phyloP scores from a whole-genome alignment of 1,140 invertebrate genomes.

The Neoseiulus cucumeris region DNA sequence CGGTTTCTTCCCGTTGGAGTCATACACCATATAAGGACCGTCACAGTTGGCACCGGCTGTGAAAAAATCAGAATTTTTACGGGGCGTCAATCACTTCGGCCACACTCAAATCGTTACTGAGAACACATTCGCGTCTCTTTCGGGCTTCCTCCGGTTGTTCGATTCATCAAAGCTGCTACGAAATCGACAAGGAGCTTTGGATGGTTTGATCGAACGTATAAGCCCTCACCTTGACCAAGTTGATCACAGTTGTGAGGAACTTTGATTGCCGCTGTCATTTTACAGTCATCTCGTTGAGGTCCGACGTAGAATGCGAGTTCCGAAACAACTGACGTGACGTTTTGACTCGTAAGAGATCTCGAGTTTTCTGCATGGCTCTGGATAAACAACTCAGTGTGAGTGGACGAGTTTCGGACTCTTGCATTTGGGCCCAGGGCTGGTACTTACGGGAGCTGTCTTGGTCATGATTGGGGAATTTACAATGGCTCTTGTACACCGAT shows the following conservation, averaged over 20 bases:
- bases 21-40: background rate
- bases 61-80: background rate
- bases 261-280: background rate
- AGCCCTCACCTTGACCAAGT: background rate
- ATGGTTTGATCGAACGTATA: no score
- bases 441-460: background rate
- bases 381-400: no score
- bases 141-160: no score
- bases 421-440: no score
- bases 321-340: background rate
- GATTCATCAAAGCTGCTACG: no score
- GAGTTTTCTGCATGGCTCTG: no score
- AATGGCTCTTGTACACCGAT: background rate
- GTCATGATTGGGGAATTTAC: background rate
- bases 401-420: no score
- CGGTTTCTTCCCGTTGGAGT: background rate
- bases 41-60: background rate
- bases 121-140: no score
- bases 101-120: no score
- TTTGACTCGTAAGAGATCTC: no score
- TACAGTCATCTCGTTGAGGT: background rate
- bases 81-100: no score
- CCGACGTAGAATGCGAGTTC: background rate
- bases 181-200: no score
- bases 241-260: slow-evolving; percentile 4